These are phyloP conservation scores for Drosophila persimilis DNA, from an alignment of 1,140 invertebrate species.

Conservation along the genomic window DNA sequence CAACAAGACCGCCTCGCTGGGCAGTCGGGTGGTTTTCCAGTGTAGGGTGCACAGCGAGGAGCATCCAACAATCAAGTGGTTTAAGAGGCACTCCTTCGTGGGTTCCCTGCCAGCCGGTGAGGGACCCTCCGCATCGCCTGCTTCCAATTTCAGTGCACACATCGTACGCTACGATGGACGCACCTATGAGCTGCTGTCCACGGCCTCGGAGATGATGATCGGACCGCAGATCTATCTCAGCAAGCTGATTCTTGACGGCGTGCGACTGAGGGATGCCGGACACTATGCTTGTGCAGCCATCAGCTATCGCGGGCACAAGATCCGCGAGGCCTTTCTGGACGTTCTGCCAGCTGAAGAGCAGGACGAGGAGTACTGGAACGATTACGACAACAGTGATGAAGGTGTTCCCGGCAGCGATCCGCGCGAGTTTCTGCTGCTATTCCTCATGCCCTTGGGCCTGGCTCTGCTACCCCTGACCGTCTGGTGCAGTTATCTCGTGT, in stretches of 20 bases:
- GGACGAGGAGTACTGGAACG: slow-evolving; percentile 63
- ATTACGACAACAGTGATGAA: slow-evolving; percentile 58
- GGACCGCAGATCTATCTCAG: slow-evolving; percentile 71
- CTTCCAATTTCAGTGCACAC: slow-evolving; percentile 63
- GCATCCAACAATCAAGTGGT: slow-evolving; percentile 79
- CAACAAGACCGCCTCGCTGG: slow-evolving; percentile 55
- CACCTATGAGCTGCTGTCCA: slow-evolving; percentile 65
- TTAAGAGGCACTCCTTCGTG: slow-evolving; percentile 40
- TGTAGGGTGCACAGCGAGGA: slow-evolving; percentile 76
- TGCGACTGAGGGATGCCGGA: slow-evolving; percentile 62
- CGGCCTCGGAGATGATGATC: slow-evolving; percentile 64
- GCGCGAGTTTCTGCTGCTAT: slow-evolving; percentile 63
- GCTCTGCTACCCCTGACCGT: slow-evolving; percentile 67
- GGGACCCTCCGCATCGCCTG: background rate
- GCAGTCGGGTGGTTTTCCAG: slow-evolving; percentile 70
- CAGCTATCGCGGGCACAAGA: slow-evolving; percentile 71
- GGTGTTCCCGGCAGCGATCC: slow-evolving; percentile 47
- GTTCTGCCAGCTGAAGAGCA: slow-evolving; percentile 31
- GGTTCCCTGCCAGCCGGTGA: slow-evolving; percentile 25
- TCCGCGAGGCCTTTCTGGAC: slow-evolving; percentile 70
- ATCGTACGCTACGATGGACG: slow-evolving; percentile 72
- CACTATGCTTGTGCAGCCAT: slow-evolving; percentile 78
- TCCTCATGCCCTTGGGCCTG: slow-evolving; percentile 75
- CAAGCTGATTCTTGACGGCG: slow-evolving; percentile 72
- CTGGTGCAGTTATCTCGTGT: slow-evolving; percentile 65